A percentile compares a stretch with the other conserved stretches of the same genome.
Evolutionary conservation across 2,797 vertebrate species (phyloP).

Genomic region (Coranthus polyacanthus): DNA sequence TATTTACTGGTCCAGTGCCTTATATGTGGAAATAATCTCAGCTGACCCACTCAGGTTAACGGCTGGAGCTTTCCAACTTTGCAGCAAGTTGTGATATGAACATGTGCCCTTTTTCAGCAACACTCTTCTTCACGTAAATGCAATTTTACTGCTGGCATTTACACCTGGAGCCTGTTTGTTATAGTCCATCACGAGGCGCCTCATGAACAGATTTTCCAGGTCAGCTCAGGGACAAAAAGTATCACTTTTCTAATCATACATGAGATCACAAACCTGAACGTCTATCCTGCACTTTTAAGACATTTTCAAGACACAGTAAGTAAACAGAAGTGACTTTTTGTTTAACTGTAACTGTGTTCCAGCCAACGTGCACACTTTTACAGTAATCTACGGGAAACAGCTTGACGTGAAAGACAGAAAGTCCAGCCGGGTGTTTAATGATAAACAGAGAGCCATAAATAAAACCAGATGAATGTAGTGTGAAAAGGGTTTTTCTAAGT

Average conservation of each 20-base stretch:
- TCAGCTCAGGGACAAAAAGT: not conserved
- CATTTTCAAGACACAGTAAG: not conserved
- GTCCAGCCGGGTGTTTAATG: conserved; percentile 70
- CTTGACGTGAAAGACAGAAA: conserved; percentile 56
- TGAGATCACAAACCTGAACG: conserved; percentile 14
- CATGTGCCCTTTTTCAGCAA: conserved; percentile 39
- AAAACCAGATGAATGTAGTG: conserved; percentile 60
- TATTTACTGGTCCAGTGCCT: conserved; percentile 24
- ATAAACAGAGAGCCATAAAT: conserved; percentile 71
- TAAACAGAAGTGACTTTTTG: conserved; percentile 20
- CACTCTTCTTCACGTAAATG: conserved; percentile 18
- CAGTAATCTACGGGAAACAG: conserved; percentile 72
- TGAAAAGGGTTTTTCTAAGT: conserved; percentile 22
- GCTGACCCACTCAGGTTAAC: conserved; percentile 42
- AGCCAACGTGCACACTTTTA: conserved; percentile 27
- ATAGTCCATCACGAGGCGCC: not conserved
- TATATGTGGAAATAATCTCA: conserved; percentile 34
- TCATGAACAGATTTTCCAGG: conserved; percentile 13
- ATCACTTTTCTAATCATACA: conserved; percentile 4
- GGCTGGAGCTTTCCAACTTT: conserved; percentile 42
- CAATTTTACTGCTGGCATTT: conserved; percentile 29
- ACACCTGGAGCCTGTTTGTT: conserved; percentile 33
- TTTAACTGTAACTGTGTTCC: conserved; percentile 7
- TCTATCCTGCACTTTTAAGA: conserved; percentile 10
- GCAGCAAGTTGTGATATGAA: conserved; percentile 24